Base-by-base conservation (phyloP, 2,797 vertebrate species). In the Hafferia zeledoni region DNA sequence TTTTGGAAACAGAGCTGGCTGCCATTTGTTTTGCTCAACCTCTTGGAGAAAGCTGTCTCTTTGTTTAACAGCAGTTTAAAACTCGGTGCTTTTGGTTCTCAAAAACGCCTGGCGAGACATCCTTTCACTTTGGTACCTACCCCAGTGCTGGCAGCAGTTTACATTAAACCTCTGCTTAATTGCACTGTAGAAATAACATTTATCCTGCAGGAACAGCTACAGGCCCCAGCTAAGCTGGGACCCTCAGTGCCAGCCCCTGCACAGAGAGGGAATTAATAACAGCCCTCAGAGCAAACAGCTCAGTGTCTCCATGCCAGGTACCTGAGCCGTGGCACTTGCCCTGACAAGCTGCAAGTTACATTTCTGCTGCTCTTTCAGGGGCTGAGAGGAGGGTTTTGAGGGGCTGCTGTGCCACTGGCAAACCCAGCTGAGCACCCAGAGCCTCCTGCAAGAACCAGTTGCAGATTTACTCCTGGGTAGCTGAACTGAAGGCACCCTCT, bases 121-220 rank as follows among this genome's bases (percentile, higher is more conserved):
- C 56, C 75, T 91, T 94, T 95, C 68, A 25, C 70, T 87, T 64
- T 11, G 68, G 60, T 89, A 61, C 57, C 31, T 65, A 72, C 52
- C 44, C 57, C 37, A 72, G 43, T 15, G 30, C 86, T 89, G 83
- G 85, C 80, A 90, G 68, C 19, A 46, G 64, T 87, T 93, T 84
- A 87, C 37, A 72, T 88, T 64, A 83, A 96, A 76, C 53, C 28
- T 89, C 65, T 83, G 46, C 63, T 84, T 93, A 96, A 96, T 71
- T 94, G 52, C 56, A 71, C 52, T 52, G 28, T 61, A 63, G 95
- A 82, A 95, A 94, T 80, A 95, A 84, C 64, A 90, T 88, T 88
- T 70, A 33, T 71, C 57, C 46, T 71, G 64, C 57, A 82, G 60
- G 56, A 93, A 74, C 33, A 87, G 83, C 85, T 89, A 74, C 80